phyloP scores from a whole-genome alignment of 1,140 invertebrate genomes.

The Drosophila biarmipes region DNA sequence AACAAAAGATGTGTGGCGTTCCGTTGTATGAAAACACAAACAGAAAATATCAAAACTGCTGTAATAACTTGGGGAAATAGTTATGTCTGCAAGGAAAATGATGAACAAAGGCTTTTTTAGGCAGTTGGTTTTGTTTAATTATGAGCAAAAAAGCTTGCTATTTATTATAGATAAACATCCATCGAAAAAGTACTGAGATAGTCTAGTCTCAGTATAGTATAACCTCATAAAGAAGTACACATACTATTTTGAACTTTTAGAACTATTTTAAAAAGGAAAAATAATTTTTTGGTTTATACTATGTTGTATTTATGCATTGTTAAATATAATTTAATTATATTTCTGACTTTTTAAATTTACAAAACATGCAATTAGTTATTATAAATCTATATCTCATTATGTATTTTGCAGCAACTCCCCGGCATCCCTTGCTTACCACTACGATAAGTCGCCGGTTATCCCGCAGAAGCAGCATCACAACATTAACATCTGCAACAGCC shows the following conservation, averaged over 20 bases:
- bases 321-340: no score
- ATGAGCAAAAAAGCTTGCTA: no score
- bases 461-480: slow-evolving; percentile 43
- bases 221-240: no score
- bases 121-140: background rate
- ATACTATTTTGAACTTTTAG: no score
- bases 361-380: no score
- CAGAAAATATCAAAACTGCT: slow-evolving; percentile 8
- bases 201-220: no score
- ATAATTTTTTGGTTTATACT: no score
- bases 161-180: no score
- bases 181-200: no score
- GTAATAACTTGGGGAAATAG: slow-evolving; percentile 8
- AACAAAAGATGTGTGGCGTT: slow-evolving; percentile 79
- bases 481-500: slow-evolving; percentile 75
- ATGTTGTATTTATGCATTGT: no score
- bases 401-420: slow-evolving; percentile 23
- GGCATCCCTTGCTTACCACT: slow-evolving; percentile 84
- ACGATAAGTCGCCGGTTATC: slow-evolving; percentile 28
- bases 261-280: no score
- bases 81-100: background rate
- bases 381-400: background rate
- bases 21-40: slow-evolving; percentile 29
- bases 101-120: background rate
- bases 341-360: no score